Conservation (phyloP, 1,140 invertebrate genomes). For the Andricus grossulariae region DNA sequence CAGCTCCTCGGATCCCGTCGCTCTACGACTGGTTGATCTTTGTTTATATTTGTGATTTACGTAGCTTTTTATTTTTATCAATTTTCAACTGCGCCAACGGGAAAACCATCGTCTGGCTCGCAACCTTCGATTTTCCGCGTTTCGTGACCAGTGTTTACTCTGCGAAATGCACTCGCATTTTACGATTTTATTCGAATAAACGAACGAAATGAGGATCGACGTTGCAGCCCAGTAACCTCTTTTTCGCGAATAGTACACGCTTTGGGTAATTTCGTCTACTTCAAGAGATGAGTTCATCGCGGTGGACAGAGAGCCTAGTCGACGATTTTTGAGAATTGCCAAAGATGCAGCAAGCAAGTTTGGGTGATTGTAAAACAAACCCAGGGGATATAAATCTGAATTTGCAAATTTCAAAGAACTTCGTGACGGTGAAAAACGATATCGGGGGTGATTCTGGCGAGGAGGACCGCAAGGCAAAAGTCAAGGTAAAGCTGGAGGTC, state of each 20-base stretch:
- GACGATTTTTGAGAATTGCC: constrained; percentile 36
- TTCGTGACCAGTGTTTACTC: constrained; percentile 13
- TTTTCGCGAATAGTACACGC: neutral
- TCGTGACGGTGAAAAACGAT: constrained; percentile 38
- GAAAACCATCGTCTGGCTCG: neutral
- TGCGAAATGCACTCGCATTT: constrained; percentile 13
- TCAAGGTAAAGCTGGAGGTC: constrained; percentile 56
- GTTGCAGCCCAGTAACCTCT: constrained; percentile 9
- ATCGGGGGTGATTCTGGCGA: constrained; percentile 46
- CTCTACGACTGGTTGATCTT: constrained; percentile 41
- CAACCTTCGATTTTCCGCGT: constrained; percentile 1
- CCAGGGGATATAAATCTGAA: neutral
- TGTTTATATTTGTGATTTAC: constrained; percentile 21
- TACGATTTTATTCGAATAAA: neutral
- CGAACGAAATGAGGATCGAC: neutral
- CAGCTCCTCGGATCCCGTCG: constrained; percentile 33
- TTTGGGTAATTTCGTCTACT: neutral
- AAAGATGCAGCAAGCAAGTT: constrained; percentile 43
- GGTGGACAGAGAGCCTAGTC: neutral
- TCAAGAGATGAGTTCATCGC: constrained; percentile 33
- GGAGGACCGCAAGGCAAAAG: constrained; percentile 42
- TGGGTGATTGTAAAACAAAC: constrained; percentile 34
- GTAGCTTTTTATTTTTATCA: neutral
- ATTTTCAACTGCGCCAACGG: neutral
- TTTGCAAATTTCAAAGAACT: constrained; percentile 33